Conservation (phyloP, 2,113 vertebrate species). For the Geococcyx californianus region DNA sequence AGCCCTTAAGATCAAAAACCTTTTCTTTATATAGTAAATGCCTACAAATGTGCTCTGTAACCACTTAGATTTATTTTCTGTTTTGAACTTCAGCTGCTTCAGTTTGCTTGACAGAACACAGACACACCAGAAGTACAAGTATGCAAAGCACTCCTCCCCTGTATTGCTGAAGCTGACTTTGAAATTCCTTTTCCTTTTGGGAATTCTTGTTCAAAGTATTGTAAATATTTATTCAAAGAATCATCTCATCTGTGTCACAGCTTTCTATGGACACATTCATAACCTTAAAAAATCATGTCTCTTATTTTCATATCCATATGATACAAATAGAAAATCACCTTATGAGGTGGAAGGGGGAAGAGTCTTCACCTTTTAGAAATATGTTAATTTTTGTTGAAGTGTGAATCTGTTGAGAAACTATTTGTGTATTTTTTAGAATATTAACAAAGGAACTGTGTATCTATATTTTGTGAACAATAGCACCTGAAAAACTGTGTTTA, state of each 20-base stretch:
- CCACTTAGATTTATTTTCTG: conserved; percentile 30
- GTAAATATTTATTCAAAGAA: not conserved
- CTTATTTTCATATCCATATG: not conserved
- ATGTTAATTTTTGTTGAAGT: not conserved
- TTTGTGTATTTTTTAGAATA: not conserved
- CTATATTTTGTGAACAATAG: not conserved
- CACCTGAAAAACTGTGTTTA: not conserved
- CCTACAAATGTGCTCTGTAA: not conserved
- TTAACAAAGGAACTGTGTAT: not conserved
- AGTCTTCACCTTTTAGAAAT: not conserved
- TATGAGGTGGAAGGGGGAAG: fast-evolving
- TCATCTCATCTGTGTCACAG: not conserved
- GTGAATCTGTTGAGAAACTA: not conserved
- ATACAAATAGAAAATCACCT: not conserved
- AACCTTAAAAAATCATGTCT: not conserved
- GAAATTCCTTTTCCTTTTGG: not conserved
- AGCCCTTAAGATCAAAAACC: conserved; percentile 10
- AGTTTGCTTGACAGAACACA: not conserved
- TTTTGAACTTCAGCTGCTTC: conserved; percentile 4
- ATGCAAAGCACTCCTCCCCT: not conserved
- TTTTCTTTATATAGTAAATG: not conserved
- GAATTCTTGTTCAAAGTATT: not conserved
- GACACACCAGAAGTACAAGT: not conserved
- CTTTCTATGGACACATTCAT: not conserved
- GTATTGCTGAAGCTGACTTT: not conserved